A percentile compares a stretch with the other conserved stretches of the same genome.
phyloP scores from a whole-genome alignment of 2,888 invertebrate species.

The Chymomyza amoena region DNA sequence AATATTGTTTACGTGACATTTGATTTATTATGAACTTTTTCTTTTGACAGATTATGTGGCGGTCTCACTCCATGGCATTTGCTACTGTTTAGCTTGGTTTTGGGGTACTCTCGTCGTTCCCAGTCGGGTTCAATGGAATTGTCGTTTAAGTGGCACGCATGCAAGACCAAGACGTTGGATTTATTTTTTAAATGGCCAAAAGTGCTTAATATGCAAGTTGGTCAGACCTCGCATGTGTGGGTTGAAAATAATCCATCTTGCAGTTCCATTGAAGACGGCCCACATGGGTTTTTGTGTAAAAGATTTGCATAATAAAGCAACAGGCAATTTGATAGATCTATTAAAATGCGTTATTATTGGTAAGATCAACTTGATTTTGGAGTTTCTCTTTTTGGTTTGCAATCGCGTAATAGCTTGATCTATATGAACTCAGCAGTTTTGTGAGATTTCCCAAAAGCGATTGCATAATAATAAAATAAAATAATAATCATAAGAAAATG shows the following conservation, averaged over 20 bases:
- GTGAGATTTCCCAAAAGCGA: too few species aligned
- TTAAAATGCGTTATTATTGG: background rate
- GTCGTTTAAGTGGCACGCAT: background rate
- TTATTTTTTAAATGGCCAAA: background rate
- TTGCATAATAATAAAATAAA: too few species aligned
- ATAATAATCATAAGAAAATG: too few species aligned
- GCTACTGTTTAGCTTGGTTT: constrained; percentile 59
- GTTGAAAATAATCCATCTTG: background rate
- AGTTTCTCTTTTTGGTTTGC: background rate
- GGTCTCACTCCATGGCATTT: constrained; percentile 52
- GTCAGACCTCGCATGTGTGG: background rate
- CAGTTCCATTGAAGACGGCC: background rate
- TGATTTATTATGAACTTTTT: constrained; percentile 75
- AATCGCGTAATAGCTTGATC: background rate
- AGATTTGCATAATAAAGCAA: background rate
- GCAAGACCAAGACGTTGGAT: background rate
- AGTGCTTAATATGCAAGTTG: background rate
- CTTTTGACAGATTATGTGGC: constrained; percentile 76
- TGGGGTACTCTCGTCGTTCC: background rate
- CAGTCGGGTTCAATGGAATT: background rate
- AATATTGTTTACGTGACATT: constrained; percentile 74
- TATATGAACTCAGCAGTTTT: too few species aligned
- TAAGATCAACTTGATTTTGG: background rate
- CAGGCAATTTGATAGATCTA: background rate
- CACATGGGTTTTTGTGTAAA: background rate